Conservation (phyloP, 2,888 invertebrate species). For the Argynnis bischoffii region DNA sequence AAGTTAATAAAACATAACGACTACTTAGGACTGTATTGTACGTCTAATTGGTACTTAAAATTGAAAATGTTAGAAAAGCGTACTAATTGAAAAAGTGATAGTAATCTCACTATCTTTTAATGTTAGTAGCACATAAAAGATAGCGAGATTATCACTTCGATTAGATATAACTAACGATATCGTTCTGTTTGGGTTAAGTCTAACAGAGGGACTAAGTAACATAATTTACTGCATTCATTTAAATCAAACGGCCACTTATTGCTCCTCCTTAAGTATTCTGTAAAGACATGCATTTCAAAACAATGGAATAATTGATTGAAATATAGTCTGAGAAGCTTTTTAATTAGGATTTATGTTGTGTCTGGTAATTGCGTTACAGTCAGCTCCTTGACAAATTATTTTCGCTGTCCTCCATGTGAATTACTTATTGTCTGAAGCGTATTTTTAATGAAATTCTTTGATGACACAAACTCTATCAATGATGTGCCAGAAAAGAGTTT, state of each 20-base stretch:
- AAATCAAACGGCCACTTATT: slow-evolving; percentile 20
- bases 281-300: slow-evolving; percentile 39
- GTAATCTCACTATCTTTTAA: no score
- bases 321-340: slow-evolving; percentile 39
- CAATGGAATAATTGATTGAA: slow-evolving; percentile 47
- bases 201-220: slow-evolving; percentile 19
- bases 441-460: slow-evolving; percentile 31
- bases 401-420: slow-evolving; percentile 22
- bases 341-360: slow-evolving; percentile 54
- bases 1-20: slow-evolving; percentile 15
- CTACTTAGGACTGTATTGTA: slow-evolving; percentile 8
- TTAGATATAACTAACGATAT: slow-evolving; percentile 26
- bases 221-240: slow-evolving; percentile 24
- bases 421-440: slow-evolving; percentile 21
- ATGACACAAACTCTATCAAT: slow-evolving; percentile 20
- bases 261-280: slow-evolving; percentile 15
- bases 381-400: slow-evolving; percentile 45
- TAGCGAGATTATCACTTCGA: slow-evolving; percentile 21
- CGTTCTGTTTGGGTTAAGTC: slow-evolving; percentile 18
- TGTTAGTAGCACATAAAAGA: slow-evolving; percentile 5
- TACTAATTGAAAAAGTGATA: slow-evolving; percentile 26
- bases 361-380: slow-evolving; percentile 32
- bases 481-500: slow-evolving; percentile 10
- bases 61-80: slow-evolving; percentile 12
- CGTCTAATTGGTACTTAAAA: slow-evolving; percentile 9